Percentiles rank a stretch among this genome's conserved stretches.
These are phyloP conservation scores for Bombus fervidus DNA, from an alignment of 1,140 invertebrate species.

Conservation along the genomic window DNA sequence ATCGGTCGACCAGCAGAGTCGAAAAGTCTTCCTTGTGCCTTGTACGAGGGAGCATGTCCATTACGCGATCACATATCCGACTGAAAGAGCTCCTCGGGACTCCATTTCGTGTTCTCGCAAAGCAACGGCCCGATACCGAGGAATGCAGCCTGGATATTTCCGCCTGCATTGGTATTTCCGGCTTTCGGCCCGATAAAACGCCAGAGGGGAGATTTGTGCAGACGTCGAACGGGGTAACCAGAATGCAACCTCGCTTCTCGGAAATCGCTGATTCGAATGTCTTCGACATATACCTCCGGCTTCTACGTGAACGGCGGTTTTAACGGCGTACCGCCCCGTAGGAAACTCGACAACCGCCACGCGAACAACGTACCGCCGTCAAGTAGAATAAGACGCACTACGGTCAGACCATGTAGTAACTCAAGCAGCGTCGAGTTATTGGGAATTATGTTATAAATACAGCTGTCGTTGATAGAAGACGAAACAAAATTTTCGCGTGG, in stretches of 20 bases:
- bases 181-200: slow-evolving; percentile 38
- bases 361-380: too few species aligned
- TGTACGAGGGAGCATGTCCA: background rate
- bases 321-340: slow-evolving; percentile 18
- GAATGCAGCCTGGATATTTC: slow-evolving; percentile 32
- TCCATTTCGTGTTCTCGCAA: slow-evolving; percentile 43
- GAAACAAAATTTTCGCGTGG: too few species aligned
- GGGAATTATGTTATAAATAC: too few species aligned
- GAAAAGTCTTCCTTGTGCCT: background rate
- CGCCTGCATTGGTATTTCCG: slow-evolving; percentile 37
- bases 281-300: slow-evolving; percentile 17
- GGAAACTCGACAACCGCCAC: background rate
- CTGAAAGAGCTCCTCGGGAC: slow-evolving; percentile 32
- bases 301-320: slow-evolving; percentile 32
- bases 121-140: slow-evolving; percentile 30
- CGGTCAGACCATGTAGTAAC: background rate
- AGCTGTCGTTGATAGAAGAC: too few species aligned
- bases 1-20: background rate
- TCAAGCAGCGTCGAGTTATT: too few species aligned
- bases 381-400: background rate
- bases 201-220: slow-evolving; percentile 20
- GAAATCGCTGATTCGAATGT: slow-evolving; percentile 53
- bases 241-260: slow-evolving; percentile 16
- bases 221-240: slow-evolving; percentile 22
- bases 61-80: slow-evolving; percentile 3